Evolutionary conservation across 2,113 vertebrate species (phyloP), one percentile per base, ranked within the genome.

Genomic region (Anas platyrhynchos): DNA sequence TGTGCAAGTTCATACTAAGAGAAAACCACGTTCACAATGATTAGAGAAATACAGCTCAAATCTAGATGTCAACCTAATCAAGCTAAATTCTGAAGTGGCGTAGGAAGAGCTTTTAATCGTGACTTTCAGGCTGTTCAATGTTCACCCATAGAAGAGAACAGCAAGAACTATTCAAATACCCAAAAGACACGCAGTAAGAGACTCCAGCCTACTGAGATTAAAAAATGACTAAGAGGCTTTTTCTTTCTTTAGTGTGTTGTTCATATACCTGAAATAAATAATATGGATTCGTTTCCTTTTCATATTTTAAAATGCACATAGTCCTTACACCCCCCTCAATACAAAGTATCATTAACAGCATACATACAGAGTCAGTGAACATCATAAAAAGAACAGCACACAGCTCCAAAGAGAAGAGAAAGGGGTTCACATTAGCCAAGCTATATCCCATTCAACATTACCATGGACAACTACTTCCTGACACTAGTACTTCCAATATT

Each of bases 91-190:
- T 96, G 88, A 91, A 89, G 78, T 76, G 74, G 94, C 84, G 84
- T 94, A 83, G 95, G 94, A 96, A 94, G 94, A 86, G 89, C 77
- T 87, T 93, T 95, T 93, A 94, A 95, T 94, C 66, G 31, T 56
- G 83, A 76, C 74, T 89, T 50, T 71, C 86, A 91, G 77, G 83
- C 77, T 89, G 76, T 2, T 25, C 44, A 38, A 59, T 14, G 63
- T 2, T 88, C 0, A 26, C 65, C 52, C 66, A 31, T 7, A 56
- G 66, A 88, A 92, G 34, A 85, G 32, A 67, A 67, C 34, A 38
- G 66, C 44, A 93, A 84, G 94, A 93, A 89, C 54, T 82, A 89
- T 48, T 94, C 89, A 75, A 92, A 78, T 8, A 92, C 43, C 38
- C 71, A 43, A 89, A 92, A 84, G 73, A 59, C 66, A 95, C 32